Percentiles rank a stretch among this genome's conserved stretches.
Conservation (phyloP, 1,140 invertebrate genomes). For the Lucilia cuprina region DNA sequence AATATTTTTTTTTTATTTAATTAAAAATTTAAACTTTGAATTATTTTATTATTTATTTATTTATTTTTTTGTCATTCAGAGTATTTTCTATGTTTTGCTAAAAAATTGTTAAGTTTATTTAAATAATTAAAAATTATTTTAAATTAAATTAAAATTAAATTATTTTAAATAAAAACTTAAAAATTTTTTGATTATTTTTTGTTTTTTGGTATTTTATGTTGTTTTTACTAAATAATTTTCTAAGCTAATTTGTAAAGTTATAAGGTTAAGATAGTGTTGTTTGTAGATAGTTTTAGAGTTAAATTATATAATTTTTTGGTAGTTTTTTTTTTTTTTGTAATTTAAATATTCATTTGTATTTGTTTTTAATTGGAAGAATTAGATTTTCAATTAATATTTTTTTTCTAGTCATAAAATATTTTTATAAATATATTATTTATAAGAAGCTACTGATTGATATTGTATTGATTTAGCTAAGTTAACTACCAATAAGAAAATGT, state of each 20-base stretch:
- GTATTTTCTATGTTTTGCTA: not conserved
- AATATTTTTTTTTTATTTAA: slow-evolving; percentile 26
- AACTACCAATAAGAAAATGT: not conserved
- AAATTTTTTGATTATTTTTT: not conserved
- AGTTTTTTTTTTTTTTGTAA: not conserved
- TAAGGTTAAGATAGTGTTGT: not conserved
- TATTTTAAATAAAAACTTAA: not conserved
- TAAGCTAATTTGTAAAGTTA: not conserved
- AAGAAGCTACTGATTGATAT: slow-evolving; percentile 25
- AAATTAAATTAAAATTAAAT: too few species aligned
- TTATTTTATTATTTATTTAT: not conserved
- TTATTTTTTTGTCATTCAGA: not conserved
- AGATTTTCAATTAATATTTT: not conserved
- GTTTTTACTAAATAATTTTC: not conserved
- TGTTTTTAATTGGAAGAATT: not conserved
- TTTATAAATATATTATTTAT: slow-evolving; percentile 20
- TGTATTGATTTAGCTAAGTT: not conserved
- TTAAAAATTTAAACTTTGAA: slow-evolving; percentile 5
- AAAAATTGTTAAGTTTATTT: not conserved
- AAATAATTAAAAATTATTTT: not conserved
- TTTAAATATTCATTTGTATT: not conserved
- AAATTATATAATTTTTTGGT: not conserved
- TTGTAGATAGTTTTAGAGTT: not conserved
- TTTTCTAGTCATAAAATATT: not conserved
- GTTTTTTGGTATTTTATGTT: too few species aligned